Evolutionary conservation across 2,113 vertebrate species (phyloP).

Genomic region (Mionectes macconnelli): DNA sequence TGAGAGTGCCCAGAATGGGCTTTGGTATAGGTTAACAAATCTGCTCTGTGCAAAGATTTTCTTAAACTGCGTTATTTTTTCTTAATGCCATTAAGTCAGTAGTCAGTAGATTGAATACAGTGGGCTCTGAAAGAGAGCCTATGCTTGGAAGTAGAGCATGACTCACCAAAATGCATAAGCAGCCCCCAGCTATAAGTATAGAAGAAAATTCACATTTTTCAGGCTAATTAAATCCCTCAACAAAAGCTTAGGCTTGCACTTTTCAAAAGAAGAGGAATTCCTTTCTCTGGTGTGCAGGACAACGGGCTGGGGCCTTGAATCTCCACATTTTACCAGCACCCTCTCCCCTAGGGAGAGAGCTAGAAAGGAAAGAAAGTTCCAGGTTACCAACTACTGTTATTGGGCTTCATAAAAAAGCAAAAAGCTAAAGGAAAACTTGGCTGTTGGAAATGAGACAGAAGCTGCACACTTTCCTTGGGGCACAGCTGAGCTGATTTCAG

Average conservation of each 20-base stretch:
- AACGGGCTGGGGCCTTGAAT: neutral
- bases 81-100: slow-evolving; percentile 13
- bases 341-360: neutral
- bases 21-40: slow-evolving; percentile 34
- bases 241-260: neutral
- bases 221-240: neutral
- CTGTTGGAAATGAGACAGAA: neutral
- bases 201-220: neutral
- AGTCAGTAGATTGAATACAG: neutral
- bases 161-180: slow-evolving; percentile 17
- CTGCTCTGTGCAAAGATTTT: slow-evolving; percentile 42
- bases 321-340: neutral
- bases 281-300: neutral
- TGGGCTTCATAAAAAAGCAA: neutral
- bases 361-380: neutral
- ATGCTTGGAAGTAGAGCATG: neutral
- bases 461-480: neutral
- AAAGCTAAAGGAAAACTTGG: neutral
- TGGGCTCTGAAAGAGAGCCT: neutral
- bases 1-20: slow-evolving; percentile 7
- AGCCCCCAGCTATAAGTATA: neutral
- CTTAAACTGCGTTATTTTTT: neutral
- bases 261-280: neutral
- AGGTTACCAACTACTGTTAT: rapidly evolving
- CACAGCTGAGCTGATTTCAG: neutral